Conservation (phyloP, 2,113 vertebrate species). For the Blennius ocellaris region DNA sequence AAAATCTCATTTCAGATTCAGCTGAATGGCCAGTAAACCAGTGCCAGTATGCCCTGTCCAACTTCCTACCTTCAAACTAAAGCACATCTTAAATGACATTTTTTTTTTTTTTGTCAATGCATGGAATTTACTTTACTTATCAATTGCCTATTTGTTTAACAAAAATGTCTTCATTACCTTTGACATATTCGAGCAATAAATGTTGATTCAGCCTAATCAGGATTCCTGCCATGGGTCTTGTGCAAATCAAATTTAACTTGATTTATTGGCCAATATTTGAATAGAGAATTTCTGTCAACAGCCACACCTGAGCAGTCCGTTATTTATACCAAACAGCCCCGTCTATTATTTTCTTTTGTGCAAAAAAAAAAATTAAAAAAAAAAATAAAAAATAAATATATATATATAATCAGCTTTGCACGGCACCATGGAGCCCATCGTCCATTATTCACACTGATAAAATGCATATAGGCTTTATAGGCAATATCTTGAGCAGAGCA, state of each 20-base stretch:
- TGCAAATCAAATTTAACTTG: slow-evolving; percentile 45
- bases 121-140: slow-evolving; percentile 55
- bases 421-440: slow-evolving; percentile 29
- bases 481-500: slow-evolving; percentile 26
- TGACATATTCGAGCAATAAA: slow-evolving; percentile 45
- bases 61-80: slow-evolving; percentile 37
- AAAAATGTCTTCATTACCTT: slow-evolving; percentile 39
- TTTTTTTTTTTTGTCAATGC: slow-evolving; percentile 6
- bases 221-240: slow-evolving; percentile 10
- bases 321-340: slow-evolving; percentile 15
- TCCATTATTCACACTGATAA: slow-evolving; percentile 28
- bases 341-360: slow-evolving; percentile 34
- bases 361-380: slow-evolving; percentile 24
- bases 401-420: slow-evolving; percentile 46
- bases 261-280: slow-evolving; percentile 64
- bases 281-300: slow-evolving; percentile 56
- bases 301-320: slow-evolving; percentile 40
- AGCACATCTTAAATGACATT: slow-evolving; percentile 41
- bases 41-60: slow-evolving; percentile 34
- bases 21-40: slow-evolving; percentile 33
- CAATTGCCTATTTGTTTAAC: slow-evolving; percentile 50
- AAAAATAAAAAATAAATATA: no score
- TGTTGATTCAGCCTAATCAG: slow-evolving; percentile 57
- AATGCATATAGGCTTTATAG: slow-evolving; percentile 36
- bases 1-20: slow-evolving; percentile 55